Percentiles rank a stretch among this genome's conserved stretches.
Conservation (phyloP, 1,140 invertebrate species). For the Diorhabda sublineata region DNA sequence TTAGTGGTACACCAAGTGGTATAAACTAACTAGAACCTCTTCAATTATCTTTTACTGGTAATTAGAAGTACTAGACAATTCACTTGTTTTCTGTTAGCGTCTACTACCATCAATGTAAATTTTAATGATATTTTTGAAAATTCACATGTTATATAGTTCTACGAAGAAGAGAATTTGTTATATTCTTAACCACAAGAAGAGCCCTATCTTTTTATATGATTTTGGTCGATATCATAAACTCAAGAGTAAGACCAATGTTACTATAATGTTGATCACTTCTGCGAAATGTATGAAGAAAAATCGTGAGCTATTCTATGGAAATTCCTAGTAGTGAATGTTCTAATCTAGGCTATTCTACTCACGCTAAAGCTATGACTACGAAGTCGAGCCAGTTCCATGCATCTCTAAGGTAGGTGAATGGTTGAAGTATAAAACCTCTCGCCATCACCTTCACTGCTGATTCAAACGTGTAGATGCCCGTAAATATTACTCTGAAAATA, state of each 20-base stretch:
- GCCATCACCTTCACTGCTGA: constrained; percentile 98
- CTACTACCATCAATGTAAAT: too few relatives aligned
- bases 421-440: constrained; percentile 97
- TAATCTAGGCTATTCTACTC: constrained; percentile 62
- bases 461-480: constrained; percentile 99
- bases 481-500: constrained; percentile 93
- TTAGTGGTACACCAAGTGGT: too few relatives aligned
- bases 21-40: too few relatives aligned
- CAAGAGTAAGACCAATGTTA: not conserved
- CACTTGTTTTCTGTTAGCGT: too few relatives aligned
- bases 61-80: too few relatives aligned
- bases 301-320: constrained; percentile 21
- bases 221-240: too few relatives aligned
- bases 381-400: constrained; percentile 99
- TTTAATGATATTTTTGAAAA: too few relatives aligned
- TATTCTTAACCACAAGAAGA: too few relatives aligned
- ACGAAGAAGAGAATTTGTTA: too few relatives aligned
- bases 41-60: too few relatives aligned
- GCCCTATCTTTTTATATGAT: too few relatives aligned
- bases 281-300: not conserved
- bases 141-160: too few relatives aligned
- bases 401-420: constrained; percentile 99
- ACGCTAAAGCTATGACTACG: constrained; percentile 99
- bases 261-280: not conserved
- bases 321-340: constrained; percentile 12